phyloP scores from a whole-genome alignment of 2,888 invertebrate species.

The Plebejus melissa region DNA sequence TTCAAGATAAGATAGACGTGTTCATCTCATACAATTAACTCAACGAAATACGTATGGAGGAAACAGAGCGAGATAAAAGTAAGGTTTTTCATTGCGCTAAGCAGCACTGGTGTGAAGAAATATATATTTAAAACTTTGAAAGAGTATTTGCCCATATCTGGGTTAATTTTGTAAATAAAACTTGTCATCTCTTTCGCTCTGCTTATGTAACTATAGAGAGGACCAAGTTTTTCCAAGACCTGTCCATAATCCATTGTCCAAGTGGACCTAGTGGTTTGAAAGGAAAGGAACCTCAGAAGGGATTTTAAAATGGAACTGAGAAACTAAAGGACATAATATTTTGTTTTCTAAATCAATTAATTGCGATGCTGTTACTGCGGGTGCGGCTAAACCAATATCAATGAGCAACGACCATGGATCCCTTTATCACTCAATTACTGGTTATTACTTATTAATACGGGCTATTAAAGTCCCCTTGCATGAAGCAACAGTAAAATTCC shows the following conservation, averaged over 20 bases:
- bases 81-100: not conserved
- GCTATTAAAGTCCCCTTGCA: constrained; percentile 22
- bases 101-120: not conserved
- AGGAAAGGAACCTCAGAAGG: not conserved
- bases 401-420: not conserved
- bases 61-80: constrained; percentile 7
- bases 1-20: not conserved
- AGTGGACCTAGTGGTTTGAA: too few species aligned
- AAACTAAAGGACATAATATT: not conserved
- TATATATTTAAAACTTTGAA: not conserved
- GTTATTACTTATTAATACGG: constrained; percentile 16
- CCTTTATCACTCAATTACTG: not conserved
- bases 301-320: not conserved
- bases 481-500: constrained; percentile 23
- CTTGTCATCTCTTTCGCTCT: too few species aligned
- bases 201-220: too few species aligned
- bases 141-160: not conserved
- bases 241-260: too few species aligned
- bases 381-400: not conserved
- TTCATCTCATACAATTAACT: constrained; percentile 1
- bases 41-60: not conserved
- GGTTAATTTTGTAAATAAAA: too few species aligned
- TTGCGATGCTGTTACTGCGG: not conserved
- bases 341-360: not conserved
- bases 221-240: too few species aligned